Conservation (phyloP, 2,888 invertebrate species). For the Drymonia ruficornis region DNA sequence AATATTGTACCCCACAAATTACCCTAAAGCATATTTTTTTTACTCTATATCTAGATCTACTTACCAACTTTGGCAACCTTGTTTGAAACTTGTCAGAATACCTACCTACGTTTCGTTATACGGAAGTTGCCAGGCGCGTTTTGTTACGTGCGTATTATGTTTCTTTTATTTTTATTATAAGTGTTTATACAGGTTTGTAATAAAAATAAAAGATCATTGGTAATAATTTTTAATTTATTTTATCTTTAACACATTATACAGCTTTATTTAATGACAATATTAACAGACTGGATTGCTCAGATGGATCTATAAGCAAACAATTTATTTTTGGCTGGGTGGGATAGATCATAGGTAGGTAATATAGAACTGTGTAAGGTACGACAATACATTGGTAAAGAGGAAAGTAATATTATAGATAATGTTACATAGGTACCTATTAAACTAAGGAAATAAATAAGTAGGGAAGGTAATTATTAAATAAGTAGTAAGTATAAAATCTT, state of each 20-base stretch:
- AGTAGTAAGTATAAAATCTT: conserved; percentile 36
- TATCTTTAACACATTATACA: conserved; percentile 32
- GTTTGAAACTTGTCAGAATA: too few species aligned
- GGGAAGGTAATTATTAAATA: too few species aligned
- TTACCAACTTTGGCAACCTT: too few species aligned
- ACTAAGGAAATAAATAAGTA: conserved; percentile 37
- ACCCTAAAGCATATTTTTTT: too few species aligned
- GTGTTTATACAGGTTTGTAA: not conserved
- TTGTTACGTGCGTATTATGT: too few species aligned
- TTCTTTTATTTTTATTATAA: too few species aligned
- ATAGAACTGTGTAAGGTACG: too few species aligned
- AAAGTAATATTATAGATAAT: not conserved
- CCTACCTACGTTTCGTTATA: too few species aligned
- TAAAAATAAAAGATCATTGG: conserved; percentile 21
- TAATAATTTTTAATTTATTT: conserved; percentile 31
- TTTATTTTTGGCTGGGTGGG: conserved; percentile 27
- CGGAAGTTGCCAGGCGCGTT: too few species aligned
- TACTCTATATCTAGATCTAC: too few species aligned
- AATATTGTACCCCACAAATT: too few species aligned
- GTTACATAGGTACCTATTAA: not conserved
- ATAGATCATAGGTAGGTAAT: conserved; percentile 16
- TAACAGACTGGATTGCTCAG: not conserved
- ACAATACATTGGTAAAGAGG: not conserved
- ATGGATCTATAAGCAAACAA: not conserved
- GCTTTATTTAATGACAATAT: conserved; percentile 12